phyloP scores from a whole-genome alignment of 2,888 invertebrate genomes.

The Tipula unca region DNA sequence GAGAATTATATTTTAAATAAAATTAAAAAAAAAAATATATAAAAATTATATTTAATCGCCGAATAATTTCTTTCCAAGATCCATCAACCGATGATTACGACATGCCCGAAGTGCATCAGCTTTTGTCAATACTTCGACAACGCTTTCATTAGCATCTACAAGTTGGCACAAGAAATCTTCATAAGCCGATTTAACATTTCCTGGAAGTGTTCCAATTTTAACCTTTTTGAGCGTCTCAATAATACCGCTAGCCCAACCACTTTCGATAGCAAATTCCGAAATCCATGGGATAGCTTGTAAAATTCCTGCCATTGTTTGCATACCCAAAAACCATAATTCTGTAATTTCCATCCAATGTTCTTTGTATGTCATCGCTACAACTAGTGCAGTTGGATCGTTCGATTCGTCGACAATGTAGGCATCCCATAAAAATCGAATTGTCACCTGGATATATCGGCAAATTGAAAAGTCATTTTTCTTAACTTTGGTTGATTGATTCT shows the following conservation, averaged over 20 bases:
- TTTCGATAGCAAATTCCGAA: conserved; percentile 82
- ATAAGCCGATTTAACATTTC: conserved; percentile 80
- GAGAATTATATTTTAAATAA: neutral
- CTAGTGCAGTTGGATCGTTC: conserved; percentile 70
- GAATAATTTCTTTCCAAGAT: conserved; percentile 77
- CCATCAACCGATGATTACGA: conserved; percentile 81
- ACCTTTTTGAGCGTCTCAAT: conserved; percentile 73
- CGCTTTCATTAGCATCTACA: conserved; percentile 70
- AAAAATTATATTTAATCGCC: conserved; percentile 55
- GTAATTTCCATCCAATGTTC: conserved; percentile 83
- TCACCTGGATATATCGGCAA: conserved; percentile 79
- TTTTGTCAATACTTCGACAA: conserved; percentile 67
- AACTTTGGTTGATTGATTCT: conserved; percentile 72
- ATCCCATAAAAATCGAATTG: conserved; percentile 87
- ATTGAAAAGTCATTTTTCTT: conserved; percentile 85
- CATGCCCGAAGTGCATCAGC: conserved; percentile 75
- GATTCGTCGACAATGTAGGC: conserved; percentile 85
- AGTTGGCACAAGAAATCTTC: conserved; percentile 82
- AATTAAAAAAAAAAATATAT: neutral
- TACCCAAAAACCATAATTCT: conserved; percentile 88
- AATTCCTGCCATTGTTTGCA: conserved; percentile 84
- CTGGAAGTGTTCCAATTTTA: conserved; percentile 69
- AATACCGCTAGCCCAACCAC: conserved; percentile 90
- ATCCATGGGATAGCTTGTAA: conserved; percentile 78
- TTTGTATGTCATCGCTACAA: conserved; percentile 78